phyloP scores from a whole-genome alignment of 2,113 vertebrate species.

The Bambusicola thoracicus region DNA sequence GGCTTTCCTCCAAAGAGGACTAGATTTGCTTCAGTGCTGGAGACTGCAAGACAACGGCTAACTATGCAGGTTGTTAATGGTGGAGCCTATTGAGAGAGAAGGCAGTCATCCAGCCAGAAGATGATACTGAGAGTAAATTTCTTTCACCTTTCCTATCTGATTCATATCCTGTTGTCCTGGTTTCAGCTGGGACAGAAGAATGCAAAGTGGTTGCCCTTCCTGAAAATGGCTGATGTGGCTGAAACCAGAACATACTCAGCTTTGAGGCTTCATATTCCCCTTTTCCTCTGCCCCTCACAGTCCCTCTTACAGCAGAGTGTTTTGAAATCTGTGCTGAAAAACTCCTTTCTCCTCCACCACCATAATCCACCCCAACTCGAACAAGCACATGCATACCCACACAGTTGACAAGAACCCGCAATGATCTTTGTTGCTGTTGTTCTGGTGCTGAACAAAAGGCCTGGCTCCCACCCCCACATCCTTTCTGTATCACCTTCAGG shows the following conservation, averaged over 20 bases:
- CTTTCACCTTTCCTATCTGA: background rate
- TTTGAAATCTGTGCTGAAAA: slow-evolving; percentile 22
- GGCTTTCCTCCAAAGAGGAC: background rate
- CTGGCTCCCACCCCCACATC: background rate
- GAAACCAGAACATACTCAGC: background rate
- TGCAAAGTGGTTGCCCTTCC: background rate
- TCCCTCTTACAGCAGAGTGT: background rate
- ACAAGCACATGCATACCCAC: accelerated
- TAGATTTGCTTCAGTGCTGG: background rate
- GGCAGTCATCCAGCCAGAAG: background rate
- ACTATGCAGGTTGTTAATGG: background rate
- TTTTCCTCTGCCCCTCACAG: background rate
- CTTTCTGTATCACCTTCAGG: slow-evolving; percentile 53
- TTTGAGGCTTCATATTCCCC: background rate
- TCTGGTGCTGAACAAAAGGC: slow-evolving; percentile 55
- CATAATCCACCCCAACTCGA: background rate
- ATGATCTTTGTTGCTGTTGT: slow-evolving; percentile 20
- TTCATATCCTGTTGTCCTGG: accelerated
- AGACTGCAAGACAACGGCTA: background rate
- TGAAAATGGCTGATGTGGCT: background rate
- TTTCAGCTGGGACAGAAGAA: background rate
- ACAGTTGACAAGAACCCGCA: background rate
- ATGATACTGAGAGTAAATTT: background rate
- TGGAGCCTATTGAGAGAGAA: background rate
- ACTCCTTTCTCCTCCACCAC: background rate